These are phyloP conservation scores for Dynastes grantii DNA, from an alignment of 2,888 invertebrate genomes.

Conservation along the genomic window DNA sequence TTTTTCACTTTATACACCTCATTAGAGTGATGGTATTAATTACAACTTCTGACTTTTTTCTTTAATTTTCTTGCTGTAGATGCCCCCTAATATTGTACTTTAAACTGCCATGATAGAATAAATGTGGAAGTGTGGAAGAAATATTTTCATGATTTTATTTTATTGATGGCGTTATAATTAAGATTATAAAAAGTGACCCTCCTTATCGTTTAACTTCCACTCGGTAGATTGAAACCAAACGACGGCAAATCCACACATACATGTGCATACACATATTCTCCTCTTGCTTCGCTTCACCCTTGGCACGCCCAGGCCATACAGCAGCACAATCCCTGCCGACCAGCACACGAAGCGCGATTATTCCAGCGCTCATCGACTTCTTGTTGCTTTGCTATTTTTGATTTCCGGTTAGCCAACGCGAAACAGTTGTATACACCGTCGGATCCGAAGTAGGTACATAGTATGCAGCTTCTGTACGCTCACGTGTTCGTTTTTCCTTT, in stretches of 20 bases:
- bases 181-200: neutral
- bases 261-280: neutral
- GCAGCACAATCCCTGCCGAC: neutral
- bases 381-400: conserved; percentile 55
- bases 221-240: neutral
- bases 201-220: conserved; percentile 9
- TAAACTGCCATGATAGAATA: too few species aligned
- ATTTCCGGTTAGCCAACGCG: conserved; percentile 54
- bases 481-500: neutral
- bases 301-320: conserved; percentile 19
- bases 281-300: conserved; percentile 13
- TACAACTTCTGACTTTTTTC: too few species aligned
- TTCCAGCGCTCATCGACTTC: conserved; percentile 48
- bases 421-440: conserved; percentile 11
- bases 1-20: too few species aligned
- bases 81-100: too few species aligned
- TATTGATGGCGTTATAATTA: neutral
- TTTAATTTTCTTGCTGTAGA: too few species aligned
- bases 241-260: neutral
- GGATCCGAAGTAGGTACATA: conserved; percentile 8
- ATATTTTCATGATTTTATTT: too few species aligned
- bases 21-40: too few species aligned
- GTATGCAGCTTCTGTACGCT: neutral
- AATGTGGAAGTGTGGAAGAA: too few species aligned
- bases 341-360: conserved; percentile 50